Percentiles rank a stretch among this genome's conserved stretches.
Evolutionary conservation across 2,888 invertebrate species (phyloP).

Genomic region (Eurytoma adleriae): DNA sequence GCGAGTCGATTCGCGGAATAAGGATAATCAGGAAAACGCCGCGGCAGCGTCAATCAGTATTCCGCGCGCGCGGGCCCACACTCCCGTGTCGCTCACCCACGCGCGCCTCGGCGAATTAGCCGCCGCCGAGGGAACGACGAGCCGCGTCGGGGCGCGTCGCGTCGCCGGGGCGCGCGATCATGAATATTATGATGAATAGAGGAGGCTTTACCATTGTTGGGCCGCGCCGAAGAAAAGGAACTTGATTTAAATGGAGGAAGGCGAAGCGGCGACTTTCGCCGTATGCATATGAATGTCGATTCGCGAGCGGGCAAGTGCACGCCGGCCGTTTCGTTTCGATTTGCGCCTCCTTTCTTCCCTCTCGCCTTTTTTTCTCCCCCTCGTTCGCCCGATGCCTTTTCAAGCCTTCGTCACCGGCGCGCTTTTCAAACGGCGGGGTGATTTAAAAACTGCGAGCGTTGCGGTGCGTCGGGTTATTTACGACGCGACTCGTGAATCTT

Average conservation of each 20-base stretch:
- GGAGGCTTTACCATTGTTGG: conserved; percentile 43
- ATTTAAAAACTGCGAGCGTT: conserved; percentile 48
- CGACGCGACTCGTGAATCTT: conserved; percentile 4
- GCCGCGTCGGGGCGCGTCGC: conserved; percentile 12
- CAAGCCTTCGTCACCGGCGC: neutral
- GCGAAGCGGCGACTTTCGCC: conserved; percentile 23
- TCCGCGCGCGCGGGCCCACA: conserved; percentile 16
- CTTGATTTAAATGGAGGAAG: conserved; percentile 53
- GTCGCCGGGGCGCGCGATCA: conserved; percentile 44
- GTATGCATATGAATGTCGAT: conserved; percentile 44
- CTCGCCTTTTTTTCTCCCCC: neutral
- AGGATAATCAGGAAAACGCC: conserved; percentile 54
- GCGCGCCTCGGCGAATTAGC: conserved; percentile 43
- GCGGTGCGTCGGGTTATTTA: conserved; percentile 40
- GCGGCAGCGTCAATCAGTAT: conserved; percentile 46
- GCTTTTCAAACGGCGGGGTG: conserved; percentile 14
- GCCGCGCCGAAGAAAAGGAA: conserved; percentile 43
- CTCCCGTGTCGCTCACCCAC: neutral
- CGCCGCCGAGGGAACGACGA: conserved; percentile 7
- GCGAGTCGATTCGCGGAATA: conserved; percentile 36
- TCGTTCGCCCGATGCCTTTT: neutral
- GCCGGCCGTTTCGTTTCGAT: neutral
- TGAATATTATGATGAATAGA: conserved; percentile 57
- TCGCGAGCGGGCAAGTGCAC: neutral
- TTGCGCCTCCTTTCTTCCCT: neutral